Base-by-base conservation (phyloP, 2,888 invertebrate species). In the Stenurella melanura region DNA sequence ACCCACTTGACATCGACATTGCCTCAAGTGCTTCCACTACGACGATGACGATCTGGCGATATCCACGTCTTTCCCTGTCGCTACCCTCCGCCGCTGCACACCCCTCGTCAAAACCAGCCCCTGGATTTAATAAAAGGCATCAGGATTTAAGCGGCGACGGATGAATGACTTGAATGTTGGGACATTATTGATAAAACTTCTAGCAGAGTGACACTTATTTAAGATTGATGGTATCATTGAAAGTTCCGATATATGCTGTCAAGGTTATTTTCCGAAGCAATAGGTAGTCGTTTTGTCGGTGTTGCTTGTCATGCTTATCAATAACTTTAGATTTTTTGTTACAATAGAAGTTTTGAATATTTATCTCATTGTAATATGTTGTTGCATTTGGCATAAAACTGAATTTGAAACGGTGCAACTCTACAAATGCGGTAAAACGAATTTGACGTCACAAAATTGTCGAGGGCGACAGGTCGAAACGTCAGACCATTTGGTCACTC, bases 1-100 rank as follows among this genome's bases (percentile, higher is more conserved):
- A 81, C 80, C 81, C 81, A 79, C 81, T 82, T 81, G 82, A 82
- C 82, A 77, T 79, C 76, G 76, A 64, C 80, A 76, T 78, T 68
- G 73, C 73, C 74, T 61, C 71, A 73, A 75, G 74, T 74, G 69
- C 68, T 72, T 67, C 71, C 73, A 63, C 57, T 74, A 77, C 57
- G 77, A 76, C 61, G 66, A 73, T 72, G 60, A 60, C 42, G 50
- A 60, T 19, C 42, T 60, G 75, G 66, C 75, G 73, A 78, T 73
- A 26, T 54, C 15, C 54, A 30, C 60, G 18, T 58, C 38, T 21
- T 60, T 61, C 42, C 56, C 58, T 18, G 70, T 21, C 70, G 26
- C 17, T 18, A 18, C 34, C 54, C 26, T 67, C 12, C 18, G 21
- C 60, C 70, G 1, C 18, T 26, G 5, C 50, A 11, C 30, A 69